Evolutionary conservation across 2,797 vertebrate genomes (phyloP), one percentile per base, ranked within the genome.

Genomic region (Eulemur rubriventer): DNA sequence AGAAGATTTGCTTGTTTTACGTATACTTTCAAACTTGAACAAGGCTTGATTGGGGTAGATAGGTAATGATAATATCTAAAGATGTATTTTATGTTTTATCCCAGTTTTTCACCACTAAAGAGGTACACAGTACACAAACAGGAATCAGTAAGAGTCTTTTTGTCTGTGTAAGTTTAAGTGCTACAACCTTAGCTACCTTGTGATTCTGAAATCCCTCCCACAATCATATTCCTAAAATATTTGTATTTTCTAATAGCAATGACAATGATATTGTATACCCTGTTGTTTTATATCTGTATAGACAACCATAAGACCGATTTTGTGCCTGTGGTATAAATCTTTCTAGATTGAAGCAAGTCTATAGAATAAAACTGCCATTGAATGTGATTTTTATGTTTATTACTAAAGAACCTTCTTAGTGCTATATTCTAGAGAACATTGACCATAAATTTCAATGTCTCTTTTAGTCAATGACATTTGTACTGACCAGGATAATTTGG

Each of bases 401-500:
- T 95, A 38, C 12, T 79, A 35, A 94, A 50, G 28, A 87, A 50
- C 10, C 26, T 87, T 33, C 75, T 91, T 63, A 22, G 17, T 35
- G 91, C 78, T 84, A 7, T 78, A 86, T 81, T 93, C 41, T 72
- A 85, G 50, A 91, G 26, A 79, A 55, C 30, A 18, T 26, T 75
- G 28, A 41, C 17, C 52, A 73, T 57, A n/a, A 16, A 70, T 91
- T 92, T 92, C 38, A 48, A 0, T 48, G 46, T 94, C 81, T 95
- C 75, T 67, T 88, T 88, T 88, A 76, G 76, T 89, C 46, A 57
- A 55, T 81, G 80, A 79, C 87, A 48, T 90, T 89, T 89, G 35
- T 52, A 16, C 73, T 92, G n/a, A 59, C 61, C 52, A 30, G 22
- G 81, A 81, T 85, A 90, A 57, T 41, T 78, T 72, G 69, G 70